These are phyloP conservation scores for Punctoribates punctum DNA, from an alignment of 2,888 invertebrate genomes.

Conservation along the genomic window DNA sequence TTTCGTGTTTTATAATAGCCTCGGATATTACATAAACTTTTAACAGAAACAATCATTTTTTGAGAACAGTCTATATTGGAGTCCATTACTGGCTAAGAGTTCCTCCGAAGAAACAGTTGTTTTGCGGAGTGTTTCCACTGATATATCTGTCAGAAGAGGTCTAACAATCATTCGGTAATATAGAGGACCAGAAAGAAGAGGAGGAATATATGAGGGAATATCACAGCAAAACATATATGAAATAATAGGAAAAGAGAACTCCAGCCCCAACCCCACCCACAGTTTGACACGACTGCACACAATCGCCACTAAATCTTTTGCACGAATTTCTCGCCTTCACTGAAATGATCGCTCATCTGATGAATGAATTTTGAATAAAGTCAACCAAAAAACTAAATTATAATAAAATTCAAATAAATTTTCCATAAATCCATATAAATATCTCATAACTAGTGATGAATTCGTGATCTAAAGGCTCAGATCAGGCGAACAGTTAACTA, in stretches of 20 bases:
- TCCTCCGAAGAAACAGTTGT: not conserved
- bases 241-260: not conserved
- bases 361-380: not conserved
- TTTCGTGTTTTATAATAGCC: slow-evolving; percentile 8
- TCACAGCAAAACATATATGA: not conserved
- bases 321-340: slow-evolving; percentile 13
- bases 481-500: too few relatives aligned
- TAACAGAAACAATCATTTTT: not conserved
- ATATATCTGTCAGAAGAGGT: slow-evolving; percentile 22
- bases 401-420: not conserved
- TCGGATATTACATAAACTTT: not conserved
- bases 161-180: not conserved
- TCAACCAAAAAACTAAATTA: too few relatives aligned
- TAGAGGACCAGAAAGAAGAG: slow-evolving; percentile 7
- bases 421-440: not conserved
- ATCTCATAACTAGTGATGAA: not conserved
- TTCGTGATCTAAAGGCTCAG: not conserved
- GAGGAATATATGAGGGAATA: not conserved
- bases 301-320: slow-evolving; percentile 16
- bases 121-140: not conserved
- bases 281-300: slow-evolving; percentile 29
- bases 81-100: not conserved
- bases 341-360: not conserved
- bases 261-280: slow-evolving; percentile 33
- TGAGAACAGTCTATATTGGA: not conserved